Evolutionary conservation across 2,888 invertebrate genomes (phyloP).

Genomic region (Drosophila meridionalis): DNA sequence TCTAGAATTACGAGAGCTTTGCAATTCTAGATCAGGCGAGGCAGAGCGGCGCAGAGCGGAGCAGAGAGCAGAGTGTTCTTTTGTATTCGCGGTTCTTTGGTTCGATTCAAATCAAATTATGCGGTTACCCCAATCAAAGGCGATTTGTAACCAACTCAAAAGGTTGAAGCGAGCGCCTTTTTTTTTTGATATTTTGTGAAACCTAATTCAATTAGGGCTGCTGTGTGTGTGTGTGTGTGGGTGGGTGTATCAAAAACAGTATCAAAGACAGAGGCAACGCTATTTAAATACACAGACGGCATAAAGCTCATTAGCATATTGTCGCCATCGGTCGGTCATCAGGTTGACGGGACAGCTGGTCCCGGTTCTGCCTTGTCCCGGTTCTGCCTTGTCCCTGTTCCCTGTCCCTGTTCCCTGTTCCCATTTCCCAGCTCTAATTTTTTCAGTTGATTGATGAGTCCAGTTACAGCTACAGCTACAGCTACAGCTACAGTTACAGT

Average conservation of each 20-base stretch:
- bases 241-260: conserved; percentile 8
- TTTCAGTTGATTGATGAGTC: conserved; percentile 50
- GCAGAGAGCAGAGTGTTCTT: background rate
- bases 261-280: conserved; percentile 12
- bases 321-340: conserved; percentile 34
- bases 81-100: conserved; percentile 10
- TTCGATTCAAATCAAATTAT: conserved; percentile 24
- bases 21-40: background rate
- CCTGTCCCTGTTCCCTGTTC: conserved; percentile 12
- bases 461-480: conserved; percentile 8
- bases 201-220: conserved; percentile 38
- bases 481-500: background rate
- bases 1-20: background rate
- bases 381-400: conserved; percentile 6
- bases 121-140: conserved; percentile 30
- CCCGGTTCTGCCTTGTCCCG: conserved; percentile 1
- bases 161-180: background rate
- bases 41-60: too few relatives aligned
- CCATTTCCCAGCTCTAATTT: conserved; percentile 28
- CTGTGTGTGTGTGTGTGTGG: background rate
- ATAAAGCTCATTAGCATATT: conserved; percentile 54
- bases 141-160: conserved; percentile 20
- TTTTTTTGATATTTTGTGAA: conserved; percentile 3
- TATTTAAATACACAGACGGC: conserved; percentile 40
- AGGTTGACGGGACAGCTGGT: conserved; percentile 39